Evolutionary conservation across 2,797 vertebrate species (phyloP).

Genomic region (Cirrhinus molitorella): DNA sequence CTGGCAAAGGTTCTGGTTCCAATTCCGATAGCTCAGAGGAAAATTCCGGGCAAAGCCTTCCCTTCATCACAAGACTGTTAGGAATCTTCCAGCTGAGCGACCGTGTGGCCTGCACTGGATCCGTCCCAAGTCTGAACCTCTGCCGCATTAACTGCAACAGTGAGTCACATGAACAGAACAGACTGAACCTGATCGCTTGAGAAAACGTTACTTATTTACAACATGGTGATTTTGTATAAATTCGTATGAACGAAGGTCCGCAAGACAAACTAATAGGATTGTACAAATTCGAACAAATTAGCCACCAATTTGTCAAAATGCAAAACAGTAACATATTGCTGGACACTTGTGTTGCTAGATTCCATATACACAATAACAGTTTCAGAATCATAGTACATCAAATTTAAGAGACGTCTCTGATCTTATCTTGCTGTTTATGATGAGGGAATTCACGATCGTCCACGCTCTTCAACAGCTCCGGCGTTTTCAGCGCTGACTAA

Average conservation of each 20-base stretch:
- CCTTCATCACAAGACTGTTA: not conserved
- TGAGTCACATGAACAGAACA: conserved; percentile 8
- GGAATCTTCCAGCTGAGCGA: conserved; percentile 62
- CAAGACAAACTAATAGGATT: not conserved
- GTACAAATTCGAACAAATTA: not conserved
- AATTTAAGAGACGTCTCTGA: too few relatives aligned
- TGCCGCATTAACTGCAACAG: conserved; percentile 48
- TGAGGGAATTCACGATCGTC: too few relatives aligned
- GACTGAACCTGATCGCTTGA: not conserved
- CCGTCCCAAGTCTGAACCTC: conserved; percentile 31
- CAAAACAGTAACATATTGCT: too few relatives aligned
- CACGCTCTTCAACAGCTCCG: too few relatives aligned
- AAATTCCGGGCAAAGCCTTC: not conserved
- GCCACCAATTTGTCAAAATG: too few relatives aligned
- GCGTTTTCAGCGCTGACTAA: too few relatives aligned
- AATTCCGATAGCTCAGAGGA: not conserved
- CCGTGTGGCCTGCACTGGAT: conserved; percentile 26
- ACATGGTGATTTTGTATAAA: not conserved
- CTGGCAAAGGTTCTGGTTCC: too few relatives aligned
- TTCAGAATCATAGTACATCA: too few relatives aligned
- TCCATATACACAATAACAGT: not conserved
- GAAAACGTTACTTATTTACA: not conserved
- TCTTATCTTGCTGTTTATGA: too few relatives aligned
- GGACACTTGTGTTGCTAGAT: not conserved
- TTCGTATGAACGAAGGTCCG: not conserved